A percentile compares a stretch with the other conserved stretches of the same genome.
These are phyloP conservation scores for Stictonetta naevosa DNA, from an alignment of 2,113 vertebrate species.

Conservation along the genomic window DNA sequence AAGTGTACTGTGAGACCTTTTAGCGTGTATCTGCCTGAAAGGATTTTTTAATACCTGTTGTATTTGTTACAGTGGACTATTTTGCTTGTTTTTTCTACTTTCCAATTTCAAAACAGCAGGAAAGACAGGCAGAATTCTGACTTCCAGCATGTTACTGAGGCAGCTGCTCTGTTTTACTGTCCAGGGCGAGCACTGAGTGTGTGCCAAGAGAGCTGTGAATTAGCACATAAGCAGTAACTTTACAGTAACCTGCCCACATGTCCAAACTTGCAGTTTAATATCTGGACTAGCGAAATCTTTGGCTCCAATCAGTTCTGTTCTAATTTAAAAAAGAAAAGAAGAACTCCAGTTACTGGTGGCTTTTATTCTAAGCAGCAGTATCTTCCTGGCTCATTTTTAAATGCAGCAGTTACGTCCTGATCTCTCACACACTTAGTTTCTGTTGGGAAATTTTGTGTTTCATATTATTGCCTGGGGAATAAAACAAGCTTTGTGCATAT, in stretches of 20 bases:
- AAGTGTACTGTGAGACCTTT: background rate
- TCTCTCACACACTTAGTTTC: background rate
- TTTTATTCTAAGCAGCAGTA: background rate
- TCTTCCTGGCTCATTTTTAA: background rate
- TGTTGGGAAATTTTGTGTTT: background rate
- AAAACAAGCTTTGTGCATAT: background rate
- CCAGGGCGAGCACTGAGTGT: rapidly evolving
- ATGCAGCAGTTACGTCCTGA: background rate
- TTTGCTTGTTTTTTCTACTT: background rate
- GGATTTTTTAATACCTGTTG: background rate
- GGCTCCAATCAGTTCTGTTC: background rate
- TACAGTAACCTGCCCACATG: rapidly evolving
- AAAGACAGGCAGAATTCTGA: background rate
- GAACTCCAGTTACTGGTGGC: background rate
- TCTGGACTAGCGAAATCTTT: background rate
- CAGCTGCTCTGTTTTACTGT: background rate
- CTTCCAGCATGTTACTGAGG: rapidly evolving
- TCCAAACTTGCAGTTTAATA: background rate
- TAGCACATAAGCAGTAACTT: rapidly evolving
- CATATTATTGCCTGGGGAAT: background rate
- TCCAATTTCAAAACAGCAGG: background rate
- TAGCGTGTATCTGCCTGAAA: background rate
- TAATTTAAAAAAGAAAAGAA: background rate
- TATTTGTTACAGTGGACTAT: background rate
- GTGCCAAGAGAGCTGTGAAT: background rate